Percentiles rank a stretch among this genome's conserved stretches.
phyloP scores from a whole-genome alignment of 2,797 vertebrate genomes.

The Amblyraja radiata region DNA sequence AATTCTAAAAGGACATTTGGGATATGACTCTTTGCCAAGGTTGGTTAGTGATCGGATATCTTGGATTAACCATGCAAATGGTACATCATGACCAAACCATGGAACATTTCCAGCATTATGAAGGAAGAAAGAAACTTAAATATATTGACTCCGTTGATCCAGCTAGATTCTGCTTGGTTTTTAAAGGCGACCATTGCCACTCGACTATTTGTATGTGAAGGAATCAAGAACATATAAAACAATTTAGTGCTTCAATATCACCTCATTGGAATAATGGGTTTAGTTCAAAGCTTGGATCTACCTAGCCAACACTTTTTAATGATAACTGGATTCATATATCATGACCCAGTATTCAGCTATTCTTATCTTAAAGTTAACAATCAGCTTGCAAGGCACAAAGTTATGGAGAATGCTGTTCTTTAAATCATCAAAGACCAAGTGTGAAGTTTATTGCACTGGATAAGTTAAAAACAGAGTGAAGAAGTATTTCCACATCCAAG shows the following conservation, averaged over 20 bases:
- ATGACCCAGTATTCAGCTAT: background rate
- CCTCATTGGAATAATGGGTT: background rate
- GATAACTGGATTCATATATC: background rate
- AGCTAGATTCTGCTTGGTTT: background rate
- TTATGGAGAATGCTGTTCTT: background rate
- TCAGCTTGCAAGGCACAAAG: background rate
- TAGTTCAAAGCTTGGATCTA: background rate
- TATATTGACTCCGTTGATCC: too few species aligned
- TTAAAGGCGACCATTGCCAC: background rate
- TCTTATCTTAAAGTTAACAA: background rate
- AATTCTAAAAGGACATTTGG: background rate
- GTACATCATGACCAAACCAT: background rate
- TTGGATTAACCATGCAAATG: background rate
- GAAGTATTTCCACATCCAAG: background rate
- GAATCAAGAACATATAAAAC: background rate
- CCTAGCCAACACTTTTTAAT: background rate
- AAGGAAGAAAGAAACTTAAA: background rate
- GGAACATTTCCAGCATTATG: background rate
- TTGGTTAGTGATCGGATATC: background rate
- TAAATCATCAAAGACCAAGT: background rate
- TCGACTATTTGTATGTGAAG: background rate
- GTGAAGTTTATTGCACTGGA: background rate
- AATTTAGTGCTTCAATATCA: background rate
- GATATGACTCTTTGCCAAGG: background rate
- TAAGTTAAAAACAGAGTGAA: background rate